These are phyloP conservation scores for Potamarius usumacintae DNA, from an alignment of 2,113 vertebrate species.

Conservation along the genomic window DNA sequence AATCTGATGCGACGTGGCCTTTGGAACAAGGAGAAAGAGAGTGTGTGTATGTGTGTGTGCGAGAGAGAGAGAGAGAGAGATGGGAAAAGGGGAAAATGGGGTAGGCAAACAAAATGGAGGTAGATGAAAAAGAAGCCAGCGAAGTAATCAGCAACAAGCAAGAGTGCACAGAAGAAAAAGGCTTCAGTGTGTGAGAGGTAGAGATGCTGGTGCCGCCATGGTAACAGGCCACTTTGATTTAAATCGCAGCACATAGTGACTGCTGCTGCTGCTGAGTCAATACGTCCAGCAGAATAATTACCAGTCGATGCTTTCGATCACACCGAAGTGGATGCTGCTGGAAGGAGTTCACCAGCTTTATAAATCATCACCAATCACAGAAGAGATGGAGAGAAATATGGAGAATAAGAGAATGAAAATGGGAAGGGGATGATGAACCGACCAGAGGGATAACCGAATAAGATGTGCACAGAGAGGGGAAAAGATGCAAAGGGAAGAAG, in stretches of 20 bases:
- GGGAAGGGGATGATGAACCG: slow-evolving; percentile 21
- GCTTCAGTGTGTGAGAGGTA: slow-evolving; percentile 40
- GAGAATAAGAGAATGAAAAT: slow-evolving; percentile 40
- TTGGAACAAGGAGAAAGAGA: background rate
- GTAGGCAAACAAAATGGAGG: slow-evolving; percentile 25
- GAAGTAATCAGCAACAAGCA: slow-evolving; percentile 44
- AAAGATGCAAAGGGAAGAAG: background rate
- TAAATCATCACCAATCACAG: slow-evolving; percentile 52
- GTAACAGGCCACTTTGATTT: slow-evolving; percentile 55
- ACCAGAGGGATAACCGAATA: slow-evolving; percentile 7
- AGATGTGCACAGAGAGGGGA: background rate
- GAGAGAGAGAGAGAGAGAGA: background rate
- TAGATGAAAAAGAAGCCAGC: slow-evolving; percentile 24
- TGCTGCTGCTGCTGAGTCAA: slow-evolving; percentile 60
- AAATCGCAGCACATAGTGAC: slow-evolving; percentile 47
- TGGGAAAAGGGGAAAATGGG: background rate
- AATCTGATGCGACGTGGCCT: slow-evolving; percentile 31
- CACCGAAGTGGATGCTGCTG: slow-evolving; percentile 51
- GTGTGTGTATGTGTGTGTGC: background rate
- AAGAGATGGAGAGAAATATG: slow-evolving; percentile 40
- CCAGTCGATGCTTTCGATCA: slow-evolving; percentile 51
- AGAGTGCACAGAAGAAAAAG: slow-evolving; percentile 47
- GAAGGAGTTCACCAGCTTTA: slow-evolving; percentile 49
- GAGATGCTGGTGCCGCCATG: slow-evolving; percentile 46
- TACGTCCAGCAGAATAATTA: slow-evolving; percentile 62